Conservation (phyloP, 2,113 vertebrate species). For the Raja brachyura region DNA sequence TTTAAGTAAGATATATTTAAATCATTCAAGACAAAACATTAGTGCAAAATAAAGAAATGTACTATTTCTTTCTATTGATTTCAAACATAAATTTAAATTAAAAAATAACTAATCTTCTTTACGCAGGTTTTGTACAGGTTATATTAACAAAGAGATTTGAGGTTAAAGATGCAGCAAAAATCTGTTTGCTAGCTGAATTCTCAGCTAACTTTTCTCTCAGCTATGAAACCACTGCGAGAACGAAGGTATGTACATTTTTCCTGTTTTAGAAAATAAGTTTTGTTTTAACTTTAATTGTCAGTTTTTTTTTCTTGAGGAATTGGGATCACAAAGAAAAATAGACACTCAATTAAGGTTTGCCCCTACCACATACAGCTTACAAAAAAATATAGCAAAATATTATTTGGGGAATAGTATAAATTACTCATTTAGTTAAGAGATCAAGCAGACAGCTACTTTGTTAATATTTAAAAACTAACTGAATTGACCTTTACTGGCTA, state of each 20-base stretch:
- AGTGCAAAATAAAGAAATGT: not conserved
- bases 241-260: not conserved
- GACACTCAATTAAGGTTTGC: not conserved
- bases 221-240: constrained; percentile 49
- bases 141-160: constrained; percentile 60
- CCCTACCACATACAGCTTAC: too few species aligned
- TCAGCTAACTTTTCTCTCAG: constrained; percentile 63
- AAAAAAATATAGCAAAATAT: not conserved
- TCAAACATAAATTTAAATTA: not conserved
- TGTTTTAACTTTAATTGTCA: too few species aligned
- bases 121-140: constrained; percentile 53
- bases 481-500: not conserved
- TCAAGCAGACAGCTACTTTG: too few species aligned
- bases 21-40: not conserved
- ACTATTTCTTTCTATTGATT: not conserved
- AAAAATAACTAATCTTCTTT: not conserved
- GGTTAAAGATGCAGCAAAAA: constrained; percentile 62
- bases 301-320: too few species aligned
- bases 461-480: not conserved
- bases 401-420: not conserved
- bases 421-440: not conserved
- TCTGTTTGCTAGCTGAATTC: constrained; percentile 75
- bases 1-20: too few species aligned
- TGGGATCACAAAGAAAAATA: too few species aligned
- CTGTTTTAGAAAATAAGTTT: too few species aligned